Conservation (phyloP, 2,888 invertebrate genomes). For the Latrodectus hesperus region DNA sequence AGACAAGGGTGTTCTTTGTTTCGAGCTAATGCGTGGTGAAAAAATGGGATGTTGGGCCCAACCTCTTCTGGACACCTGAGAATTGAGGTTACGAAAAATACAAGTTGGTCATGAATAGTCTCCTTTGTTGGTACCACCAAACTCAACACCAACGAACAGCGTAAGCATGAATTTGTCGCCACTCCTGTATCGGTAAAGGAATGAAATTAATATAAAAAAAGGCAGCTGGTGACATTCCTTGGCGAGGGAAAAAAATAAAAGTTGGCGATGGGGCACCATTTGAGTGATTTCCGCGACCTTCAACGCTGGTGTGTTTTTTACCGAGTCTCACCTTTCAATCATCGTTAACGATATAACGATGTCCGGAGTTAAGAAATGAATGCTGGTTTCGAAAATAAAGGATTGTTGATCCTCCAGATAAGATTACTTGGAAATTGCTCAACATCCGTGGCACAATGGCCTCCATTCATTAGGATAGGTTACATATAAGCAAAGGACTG, state of each 20-base stretch:
- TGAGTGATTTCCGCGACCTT: neutral
- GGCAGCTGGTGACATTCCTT: slow-evolving; percentile 15
- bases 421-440: neutral
- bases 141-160: neutral
- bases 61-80: no score
- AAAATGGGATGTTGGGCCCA: no score
- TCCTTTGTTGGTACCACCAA: no score
- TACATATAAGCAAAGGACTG: neutral
- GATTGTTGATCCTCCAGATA: neutral
- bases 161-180: neutral
- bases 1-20: no score
- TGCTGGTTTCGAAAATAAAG: slow-evolving; percentile 6
- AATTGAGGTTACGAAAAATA: no score
- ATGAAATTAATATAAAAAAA: slow-evolving; percentile 7
- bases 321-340: slow-evolving; percentile 28
- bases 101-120: no score
- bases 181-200: neutral
- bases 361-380: slow-evolving; percentile 10
- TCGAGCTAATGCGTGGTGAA: no score
- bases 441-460: neutral
- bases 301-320: neutral
- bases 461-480: neutral
- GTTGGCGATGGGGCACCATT: neutral
- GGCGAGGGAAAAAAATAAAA: neutral
- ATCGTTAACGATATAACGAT: slow-evolving; percentile 33